Evolutionary conservation across 1,140 invertebrate species (phyloP), one percentile per base, ranked within the genome.

Genomic region (Achroia grisella): DNA sequence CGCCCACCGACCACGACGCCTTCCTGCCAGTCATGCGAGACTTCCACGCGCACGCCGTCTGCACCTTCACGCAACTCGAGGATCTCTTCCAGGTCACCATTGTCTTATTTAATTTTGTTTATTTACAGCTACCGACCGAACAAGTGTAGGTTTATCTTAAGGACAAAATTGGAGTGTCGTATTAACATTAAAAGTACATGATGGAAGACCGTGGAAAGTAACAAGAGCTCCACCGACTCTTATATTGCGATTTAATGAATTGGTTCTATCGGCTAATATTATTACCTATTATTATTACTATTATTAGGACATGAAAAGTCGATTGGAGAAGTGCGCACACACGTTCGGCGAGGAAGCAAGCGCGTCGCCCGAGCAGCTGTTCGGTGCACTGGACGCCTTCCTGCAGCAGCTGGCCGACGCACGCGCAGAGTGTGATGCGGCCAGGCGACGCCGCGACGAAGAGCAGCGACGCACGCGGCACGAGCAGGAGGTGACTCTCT

Each of bases 1-100:
- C 89, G 3, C 88, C 90, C 28, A 90, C 8, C 88, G 90, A 41
- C 13, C 90, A 92, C 11, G 97, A 99, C 79, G 92, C 93, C 72
- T 99, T 98, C 85, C 89, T 97, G 46, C 92, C 94, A 2, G 95
- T 97, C 4, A 98, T 98, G 94, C 91, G 94, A 49, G 96, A 98
- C 69, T 99, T 99, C 86, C 91, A 97, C 62, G 93, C 95, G 0
- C 93, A 94, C 50, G 97, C 97, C 2, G 94, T 94, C 0, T 94
- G 95, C 83, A 88, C 94, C 64, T 92, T 98, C 60, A 94, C 95
- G 0, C 96, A 98, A 75, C 89, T 99, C n/a, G 96, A 99, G 81
- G 96, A 98, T 71, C 88, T 94, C 34, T 97, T 96, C 83, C 92
- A 94, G 80, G 96, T 97, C 9, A n/a, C 4, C 13, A 11, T n/a